Base-by-base conservation (phyloP, 2,113 vertebrate genomes). In the Meleagris gallopavo region DNA sequence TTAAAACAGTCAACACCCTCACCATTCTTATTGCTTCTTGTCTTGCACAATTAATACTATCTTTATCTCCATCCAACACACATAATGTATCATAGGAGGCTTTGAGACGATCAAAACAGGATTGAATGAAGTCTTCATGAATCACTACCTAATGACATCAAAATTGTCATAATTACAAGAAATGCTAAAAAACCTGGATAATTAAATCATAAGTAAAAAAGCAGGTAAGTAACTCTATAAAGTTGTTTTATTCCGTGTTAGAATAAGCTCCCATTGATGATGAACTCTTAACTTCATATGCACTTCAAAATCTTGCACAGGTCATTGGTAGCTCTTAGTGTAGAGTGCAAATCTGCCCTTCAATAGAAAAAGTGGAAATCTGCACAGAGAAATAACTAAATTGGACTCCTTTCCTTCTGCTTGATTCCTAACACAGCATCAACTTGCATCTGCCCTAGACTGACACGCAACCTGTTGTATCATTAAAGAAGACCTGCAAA, bases 1-100 rank as follows among this genome's bases (percentile, higher is more conserved):
- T 99, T 93, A 99, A 97, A 85, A 99, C 99, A 93, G 99, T 99
- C 96, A 99, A 97, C 83, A 99, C 99, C 89, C 99, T 98, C 94
- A 99, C 99, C 99, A 99, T 99, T 95, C 99, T 98, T 96, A 99
- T 99, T 84, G 99, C 99, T 97, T 99, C 99, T 91, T 99, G 99
- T 74, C 99, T 98, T 77, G 99, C 99, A 94, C 99, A 99, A 96
- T 99, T 99, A 97, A 99, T 99, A 98, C 99, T 99, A 97, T 99
- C 99, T 98, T 99, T 99, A 95, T 99, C 99, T 93, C 99, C 99
- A 95, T 99, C 99, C 97, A 99, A 97, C 86, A 99, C 99, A 97
- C 99, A 99, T 46, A 99, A 96, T 0, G 99, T 99, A 97, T 99
- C 99, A 81, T 99, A 99, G 46, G 99, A 99, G 9, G 99, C 99